phyloP scores from a whole-genome alignment of 2,113 vertebrate species.

The Oenanthe melanoleuca region DNA sequence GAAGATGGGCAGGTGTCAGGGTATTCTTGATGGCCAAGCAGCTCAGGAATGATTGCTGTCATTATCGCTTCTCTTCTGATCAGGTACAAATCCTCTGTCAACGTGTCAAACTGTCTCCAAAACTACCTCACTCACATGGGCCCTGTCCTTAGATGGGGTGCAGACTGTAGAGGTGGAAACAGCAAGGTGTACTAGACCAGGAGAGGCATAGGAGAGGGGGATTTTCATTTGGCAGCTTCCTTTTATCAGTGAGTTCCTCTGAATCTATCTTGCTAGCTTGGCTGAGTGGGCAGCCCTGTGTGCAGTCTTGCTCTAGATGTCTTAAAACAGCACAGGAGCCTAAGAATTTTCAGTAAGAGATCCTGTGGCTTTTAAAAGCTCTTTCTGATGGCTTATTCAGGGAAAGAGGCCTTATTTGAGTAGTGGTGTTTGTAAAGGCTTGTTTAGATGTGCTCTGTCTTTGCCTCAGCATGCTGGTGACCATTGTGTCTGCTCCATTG shows the following conservation, averaged over 20 bases:
- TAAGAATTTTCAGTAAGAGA: neutral
- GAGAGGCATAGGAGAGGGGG: neutral
- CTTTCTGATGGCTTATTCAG: neutral
- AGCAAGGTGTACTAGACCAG: neutral
- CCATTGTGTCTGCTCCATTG: rapidly evolving
- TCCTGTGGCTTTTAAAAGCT: neutral
- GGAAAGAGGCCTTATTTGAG: neutral
- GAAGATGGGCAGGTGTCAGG: neutral
- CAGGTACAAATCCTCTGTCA: neutral
- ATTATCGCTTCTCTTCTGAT: neutral
- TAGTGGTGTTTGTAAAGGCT: neutral
- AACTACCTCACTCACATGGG: neutral
- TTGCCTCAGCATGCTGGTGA: neutral
- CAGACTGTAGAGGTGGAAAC: neutral
- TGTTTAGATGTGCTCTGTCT: neutral
- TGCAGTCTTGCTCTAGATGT: neutral
- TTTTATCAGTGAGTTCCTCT: neutral
- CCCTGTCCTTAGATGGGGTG: neutral
- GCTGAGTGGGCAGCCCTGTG: neutral
- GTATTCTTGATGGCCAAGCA: neutral
- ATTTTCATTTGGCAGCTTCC: neutral
- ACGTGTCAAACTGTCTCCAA: neutral
- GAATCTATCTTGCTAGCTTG: rapidly evolving
- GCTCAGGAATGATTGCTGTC: neutral
- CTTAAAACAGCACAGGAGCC: neutral